These are phyloP conservation scores for Nasonia oneida DNA, from an alignment of 2,888 invertebrate genomes.

Conservation along the genomic window DNA sequence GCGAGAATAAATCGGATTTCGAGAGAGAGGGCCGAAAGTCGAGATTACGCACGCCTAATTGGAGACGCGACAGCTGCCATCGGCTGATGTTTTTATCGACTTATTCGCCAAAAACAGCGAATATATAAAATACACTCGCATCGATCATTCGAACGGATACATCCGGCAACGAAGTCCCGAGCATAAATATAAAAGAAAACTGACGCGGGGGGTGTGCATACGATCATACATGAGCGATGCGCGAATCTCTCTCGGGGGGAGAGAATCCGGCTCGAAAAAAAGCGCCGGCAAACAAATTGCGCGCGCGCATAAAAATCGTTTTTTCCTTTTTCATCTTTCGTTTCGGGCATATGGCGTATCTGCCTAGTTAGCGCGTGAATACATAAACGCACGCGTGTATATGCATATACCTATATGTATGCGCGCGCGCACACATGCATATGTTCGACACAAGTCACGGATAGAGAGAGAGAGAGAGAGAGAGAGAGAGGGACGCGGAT, in stretches of 20 bases:
- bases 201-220: neutral
- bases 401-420: constrained; percentile 54
- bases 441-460: constrained; percentile 63
- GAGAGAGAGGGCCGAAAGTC: constrained; percentile 34
- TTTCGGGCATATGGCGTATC: constrained; percentile 63
- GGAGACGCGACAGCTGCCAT: constrained; percentile 58
- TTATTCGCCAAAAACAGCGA: neutral
- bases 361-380: constrained; percentile 68
- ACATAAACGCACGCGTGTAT: constrained; percentile 65
- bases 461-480: constrained; percentile 43
- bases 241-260: neutral
- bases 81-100: constrained; percentile 46
- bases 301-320: constrained; percentile 34
- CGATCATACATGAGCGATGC: neutral
- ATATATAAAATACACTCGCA: too few species aligned
- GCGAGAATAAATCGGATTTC: constrained; percentile 62
- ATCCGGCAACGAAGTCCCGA: neutral
- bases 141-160: neutral
- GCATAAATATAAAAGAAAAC: neutral
- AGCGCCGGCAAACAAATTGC: constrained; percentile 53
- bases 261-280: constrained; percentile 38
- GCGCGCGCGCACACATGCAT: constrained; percentile 63
- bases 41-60: constrained; percentile 64
- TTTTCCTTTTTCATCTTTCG: neutral
- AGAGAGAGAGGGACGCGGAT: constrained; percentile 57